These are phyloP conservation scores for Eristalinus aeneus DNA, from an alignment of 2,888 invertebrate species.

Conservation along the genomic window DNA sequence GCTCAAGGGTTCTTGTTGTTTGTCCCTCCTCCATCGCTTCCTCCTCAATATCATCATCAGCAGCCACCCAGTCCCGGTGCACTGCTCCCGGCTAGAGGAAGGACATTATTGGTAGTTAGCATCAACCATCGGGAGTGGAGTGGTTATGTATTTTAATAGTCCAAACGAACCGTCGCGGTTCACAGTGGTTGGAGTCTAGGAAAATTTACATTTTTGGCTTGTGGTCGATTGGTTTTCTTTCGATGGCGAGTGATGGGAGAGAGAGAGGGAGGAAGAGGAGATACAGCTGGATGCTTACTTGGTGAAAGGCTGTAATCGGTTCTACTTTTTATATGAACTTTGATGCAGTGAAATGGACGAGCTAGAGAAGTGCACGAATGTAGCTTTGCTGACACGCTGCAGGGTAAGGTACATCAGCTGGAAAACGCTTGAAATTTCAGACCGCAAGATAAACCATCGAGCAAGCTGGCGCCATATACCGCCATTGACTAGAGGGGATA, in stretches of 20 bases:
- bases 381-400: no score
- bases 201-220: constrained; percentile 55
- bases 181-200: constrained; percentile 1
- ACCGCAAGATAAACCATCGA: no score
- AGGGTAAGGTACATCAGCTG: no score
- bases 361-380: no score
- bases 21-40: not conserved
- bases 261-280: not conserved
- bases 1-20: constrained; percentile 33
- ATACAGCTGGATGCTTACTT: constrained; percentile 22
- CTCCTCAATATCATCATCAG: no score
- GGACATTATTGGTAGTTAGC: constrained; percentile 63
- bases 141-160: constrained; percentile 19
- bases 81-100: constrained; percentile 5
- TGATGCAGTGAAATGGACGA: no score
- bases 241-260: not conserved
- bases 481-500: no score
- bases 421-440: no score
- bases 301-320: not conserved
- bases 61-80: not conserved
- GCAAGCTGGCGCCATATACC: no score
- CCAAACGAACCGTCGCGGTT: constrained; percentile 6
- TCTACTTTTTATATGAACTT: no score
- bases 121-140: not conserved
- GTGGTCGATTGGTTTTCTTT: not conserved